Evolutionary conservation across 2,113 vertebrate genomes (phyloP).

Genomic region (Oophaga pumilio): DNA sequence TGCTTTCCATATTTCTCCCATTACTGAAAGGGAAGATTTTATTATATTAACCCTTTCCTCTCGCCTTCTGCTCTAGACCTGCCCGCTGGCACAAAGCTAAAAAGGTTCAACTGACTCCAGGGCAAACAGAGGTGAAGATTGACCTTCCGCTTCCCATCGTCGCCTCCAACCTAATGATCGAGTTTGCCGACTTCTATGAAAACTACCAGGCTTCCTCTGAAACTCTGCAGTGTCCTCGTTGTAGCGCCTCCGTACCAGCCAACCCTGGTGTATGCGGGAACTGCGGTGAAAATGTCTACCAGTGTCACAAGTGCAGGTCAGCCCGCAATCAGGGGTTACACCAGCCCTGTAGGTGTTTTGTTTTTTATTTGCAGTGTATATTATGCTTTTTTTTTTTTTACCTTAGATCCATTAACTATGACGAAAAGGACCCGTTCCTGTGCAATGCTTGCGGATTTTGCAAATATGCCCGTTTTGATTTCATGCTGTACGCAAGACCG

Average conservation of each 20-base stretch:
- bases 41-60: not conserved
- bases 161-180: slow-evolving; percentile 98
- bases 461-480: slow-evolving; percentile 98
- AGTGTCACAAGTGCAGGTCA: slow-evolving; percentile 98
- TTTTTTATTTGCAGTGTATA: not conserved
- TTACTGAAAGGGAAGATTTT: too few relatives aligned
- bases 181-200: slow-evolving; percentile 98
- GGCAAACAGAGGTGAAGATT: slow-evolving; percentile 97
- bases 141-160: slow-evolving; percentile 95
- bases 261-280: slow-evolving; percentile 97
- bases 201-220: slow-evolving; percentile 98
- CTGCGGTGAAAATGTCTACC: slow-evolving; percentile 96
- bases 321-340: not conserved
- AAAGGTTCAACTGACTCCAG: slow-evolving; percentile 93
- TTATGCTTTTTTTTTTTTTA: slow-evolving; percentile 13
- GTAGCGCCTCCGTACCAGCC: slow-evolving; percentile 94
- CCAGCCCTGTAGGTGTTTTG: too few relatives aligned
- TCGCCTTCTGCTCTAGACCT: slow-evolving; percentile 72
- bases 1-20: too few relatives aligned
- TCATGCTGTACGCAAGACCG: slow-evolving; percentile 96
- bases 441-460: slow-evolving; percentile 99
- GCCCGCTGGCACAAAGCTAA: slow-evolving; percentile 99
- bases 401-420: slow-evolving; percentile 94
- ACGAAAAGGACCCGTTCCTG: slow-evolving; percentile 97
- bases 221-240: slow-evolving; percentile 96